Conservation (phyloP, 2,888 invertebrate genomes). For the Rotaria macrura region DNA sequence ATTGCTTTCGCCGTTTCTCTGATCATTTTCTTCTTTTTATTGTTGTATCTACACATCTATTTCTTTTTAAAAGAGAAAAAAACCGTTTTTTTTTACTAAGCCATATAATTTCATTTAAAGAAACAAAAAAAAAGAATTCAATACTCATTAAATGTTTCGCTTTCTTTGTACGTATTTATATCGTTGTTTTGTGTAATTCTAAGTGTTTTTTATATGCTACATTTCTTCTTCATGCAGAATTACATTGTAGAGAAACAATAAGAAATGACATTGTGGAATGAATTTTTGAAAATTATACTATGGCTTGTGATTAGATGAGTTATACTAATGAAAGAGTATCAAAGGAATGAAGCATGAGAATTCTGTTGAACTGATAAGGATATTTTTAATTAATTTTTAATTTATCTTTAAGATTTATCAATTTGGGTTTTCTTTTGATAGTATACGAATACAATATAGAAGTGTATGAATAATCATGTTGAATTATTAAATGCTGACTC, state of each 20-base stretch:
- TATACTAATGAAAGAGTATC: too few relatives aligned
- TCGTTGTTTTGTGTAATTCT: not conserved
- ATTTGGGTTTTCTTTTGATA: too few relatives aligned
- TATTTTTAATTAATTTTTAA: too few relatives aligned
- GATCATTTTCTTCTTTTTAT: not conserved
- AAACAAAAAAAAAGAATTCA: too few relatives aligned
- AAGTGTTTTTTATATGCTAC: not conserved
- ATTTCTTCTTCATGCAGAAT: not conserved
- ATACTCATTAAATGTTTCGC: too few relatives aligned
- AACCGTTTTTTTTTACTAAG: not conserved
- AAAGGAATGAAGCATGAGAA: too few relatives aligned
- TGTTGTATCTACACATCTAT: not conserved
- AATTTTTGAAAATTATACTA: not conserved
- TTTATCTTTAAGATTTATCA: too few relatives aligned
- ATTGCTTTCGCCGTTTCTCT: not conserved
- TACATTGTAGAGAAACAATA: not conserved
- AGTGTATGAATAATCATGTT: too few relatives aligned
- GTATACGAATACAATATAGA: too few relatives aligned
- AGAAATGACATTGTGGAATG: not conserved
- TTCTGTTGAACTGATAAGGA: too few relatives aligned
- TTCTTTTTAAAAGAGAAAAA: not conserved
- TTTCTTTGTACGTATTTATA: not conserved
- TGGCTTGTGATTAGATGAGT: too few relatives aligned
- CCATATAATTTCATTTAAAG: not conserved
- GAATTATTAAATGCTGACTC: too few relatives aligned